These are phyloP conservation scores for Pseudotriccus pelzelni DNA, from an alignment of 2,797 vertebrate genomes.

Conservation along the genomic window DNA sequence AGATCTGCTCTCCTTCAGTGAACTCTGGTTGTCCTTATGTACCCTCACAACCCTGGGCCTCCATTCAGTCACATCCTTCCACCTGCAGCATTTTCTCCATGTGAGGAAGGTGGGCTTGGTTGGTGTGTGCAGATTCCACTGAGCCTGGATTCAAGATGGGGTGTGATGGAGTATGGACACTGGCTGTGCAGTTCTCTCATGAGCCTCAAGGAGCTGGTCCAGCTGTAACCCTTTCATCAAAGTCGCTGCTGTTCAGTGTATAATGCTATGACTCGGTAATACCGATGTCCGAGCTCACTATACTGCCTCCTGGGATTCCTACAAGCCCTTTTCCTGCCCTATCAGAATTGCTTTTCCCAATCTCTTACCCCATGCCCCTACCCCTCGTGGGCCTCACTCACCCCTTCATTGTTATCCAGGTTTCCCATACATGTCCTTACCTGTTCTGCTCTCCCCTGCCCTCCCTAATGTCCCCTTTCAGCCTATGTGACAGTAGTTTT, in stretches of 20 bases:
- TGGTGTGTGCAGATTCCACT: neutral
- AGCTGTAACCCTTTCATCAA: neutral
- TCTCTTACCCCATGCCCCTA: neutral
- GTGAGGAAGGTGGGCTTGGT: fast-evolving
- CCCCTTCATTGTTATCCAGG: neutral
- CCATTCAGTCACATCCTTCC: neutral
- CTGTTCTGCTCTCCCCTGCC: neutral
- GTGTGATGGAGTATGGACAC: fast-evolving
- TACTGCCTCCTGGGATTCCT: neutral
- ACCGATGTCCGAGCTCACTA: neutral
- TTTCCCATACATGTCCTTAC: neutral
- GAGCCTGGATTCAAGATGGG: neutral
- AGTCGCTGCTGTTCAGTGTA: neutral
- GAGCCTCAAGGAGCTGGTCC: neutral
- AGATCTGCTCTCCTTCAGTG: conserved; percentile 20
- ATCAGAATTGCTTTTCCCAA: neutral
- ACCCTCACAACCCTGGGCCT: neutral
- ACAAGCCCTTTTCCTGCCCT: neutral
- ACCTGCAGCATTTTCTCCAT: fast-evolving
- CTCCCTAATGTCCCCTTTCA: neutral
- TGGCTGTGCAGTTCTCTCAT: neutral
- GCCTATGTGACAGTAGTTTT: neutral
- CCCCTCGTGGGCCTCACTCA: fast-evolving
- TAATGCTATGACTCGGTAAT: neutral
- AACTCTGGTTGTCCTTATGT: neutral